Base-by-base conservation (phyloP, 2,113 vertebrate species). In the Notothenia coriiceps region DNA sequence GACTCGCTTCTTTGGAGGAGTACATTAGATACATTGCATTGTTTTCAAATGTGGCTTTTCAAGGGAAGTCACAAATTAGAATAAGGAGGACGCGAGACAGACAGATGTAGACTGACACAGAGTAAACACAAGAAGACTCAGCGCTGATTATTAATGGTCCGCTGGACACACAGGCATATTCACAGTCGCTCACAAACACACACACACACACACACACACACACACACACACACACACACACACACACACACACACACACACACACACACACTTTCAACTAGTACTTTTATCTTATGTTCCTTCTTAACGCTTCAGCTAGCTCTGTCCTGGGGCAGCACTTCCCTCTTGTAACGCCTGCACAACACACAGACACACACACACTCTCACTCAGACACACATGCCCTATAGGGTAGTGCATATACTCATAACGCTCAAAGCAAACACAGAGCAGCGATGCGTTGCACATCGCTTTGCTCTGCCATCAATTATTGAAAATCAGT, bases 401-500 rank as follows among this genome's bases (percentile, higher is more conserved):
- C 12, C 2, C 68, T 33, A 78, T 67, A 71, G 63, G n/a, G 60
- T 61, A 29, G 9, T 61, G 44, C 55, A 63, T 76, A 73, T 60
- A 68, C 51, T 25, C 64, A 71, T 49, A 73, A 73, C 0, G n/a
- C 79, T 85, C 49, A 84, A 49, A 88, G 76, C 72, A 85, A 90
- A 87, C 72, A 83, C 47, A 71, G 69, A 73, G 55, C 54, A 79
- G 72, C 20, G 43, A 76, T 7, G 33, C 51, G 2, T 9, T 17
- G 67, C 47, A 71, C 70, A 79, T 81, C 10, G 43, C 54, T 57
- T 54, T 77, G 69, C 44, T 80, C 56, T 44, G 47, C 35, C 6
- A 79, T 93, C 22, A 85, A 85, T 90, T 18, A 80, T 88, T 80
- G 66, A 88, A 65, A 49, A 69, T 83, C 62, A 73, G 61, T 60